Evolutionary conservation across 92 coral and sea anemone species (phyloP).

Genomic region (Plumapathes pennacea): DNA sequence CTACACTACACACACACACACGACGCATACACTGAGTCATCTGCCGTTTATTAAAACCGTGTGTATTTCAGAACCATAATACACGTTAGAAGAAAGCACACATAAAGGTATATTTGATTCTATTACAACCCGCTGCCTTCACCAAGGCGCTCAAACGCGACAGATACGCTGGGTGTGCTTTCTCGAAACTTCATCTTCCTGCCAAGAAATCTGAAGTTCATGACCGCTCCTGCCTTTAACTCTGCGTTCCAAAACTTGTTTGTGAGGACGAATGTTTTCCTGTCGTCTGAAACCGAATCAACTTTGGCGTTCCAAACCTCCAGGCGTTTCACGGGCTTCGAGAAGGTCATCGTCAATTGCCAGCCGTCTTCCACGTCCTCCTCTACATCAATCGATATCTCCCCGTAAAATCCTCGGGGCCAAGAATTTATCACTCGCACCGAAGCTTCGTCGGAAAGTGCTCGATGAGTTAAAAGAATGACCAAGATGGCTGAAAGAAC

Average conservation of each 20-base stretch:
- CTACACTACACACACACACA: too few relatives aligned
- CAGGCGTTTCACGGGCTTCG: conserved; percentile 16
- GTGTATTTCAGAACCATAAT: too few relatives aligned
- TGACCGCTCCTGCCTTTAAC: background rate
- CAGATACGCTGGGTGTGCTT: background rate
- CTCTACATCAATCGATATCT: conserved; percentile 9
- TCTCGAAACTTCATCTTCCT: background rate
- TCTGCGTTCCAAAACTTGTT: conserved; percentile 14
- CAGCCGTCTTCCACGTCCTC: conserved; percentile 50
- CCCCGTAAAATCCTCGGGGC: conserved; percentile 37
- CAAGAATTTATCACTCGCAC: conserved; percentile 12
- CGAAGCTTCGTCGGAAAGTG: conserved; percentile 12
- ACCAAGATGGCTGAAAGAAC: background rate
- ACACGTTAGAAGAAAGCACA: too few relatives aligned
- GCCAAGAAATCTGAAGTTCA: conserved; percentile 17
- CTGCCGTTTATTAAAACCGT: too few relatives aligned
- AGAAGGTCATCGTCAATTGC: conserved; percentile 16
- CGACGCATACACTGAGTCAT: too few relatives aligned
- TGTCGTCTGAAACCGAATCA: conserved; percentile 16
- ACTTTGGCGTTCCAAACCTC: conserved; percentile 9
- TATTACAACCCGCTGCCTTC: conserved; percentile 15
- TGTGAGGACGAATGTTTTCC: conserved; percentile 1
- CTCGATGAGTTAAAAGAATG: conserved; percentile 1
- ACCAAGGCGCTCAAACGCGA: conserved; percentile 18
- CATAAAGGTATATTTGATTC: too few relatives aligned